Evolutionary conservation across 1,140 invertebrate species (phyloP), one percentile per base, ranked within the genome.

Genomic region (Drosophila funebris): DNA sequence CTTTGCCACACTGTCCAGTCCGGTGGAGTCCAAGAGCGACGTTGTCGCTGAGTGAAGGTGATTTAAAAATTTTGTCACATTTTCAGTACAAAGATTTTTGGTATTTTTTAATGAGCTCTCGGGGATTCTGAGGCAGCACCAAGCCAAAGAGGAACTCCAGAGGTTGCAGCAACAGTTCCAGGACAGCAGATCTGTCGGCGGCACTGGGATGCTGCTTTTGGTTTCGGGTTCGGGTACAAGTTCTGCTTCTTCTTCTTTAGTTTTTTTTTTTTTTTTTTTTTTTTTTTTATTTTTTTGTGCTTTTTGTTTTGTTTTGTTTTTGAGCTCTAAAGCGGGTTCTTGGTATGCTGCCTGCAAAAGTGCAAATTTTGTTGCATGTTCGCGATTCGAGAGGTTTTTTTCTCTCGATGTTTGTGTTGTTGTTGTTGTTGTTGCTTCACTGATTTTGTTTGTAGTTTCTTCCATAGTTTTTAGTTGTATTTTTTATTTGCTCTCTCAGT

Each of bases 11-110:
- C 39, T 53, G 57, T 76, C 24, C 48, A 52, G 14, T 33, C 29
- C 5, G 18, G 8, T 33, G 16, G 57, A 41, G 27, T 52, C 44
- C 36, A 18, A 58, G 44, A 44, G 16, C 43, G 43, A 46, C 27
- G 48, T 46, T 46, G 36, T 46, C 54, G 36, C 79, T 84, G 83
- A 88, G 83, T 83, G 84, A 89, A 89, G 88, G 90, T 91, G 82
- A 91, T 91, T 91, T 90, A 84, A 90, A 90, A 91, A 91, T 91
- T 91, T 91, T 91, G 90, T 91, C 90, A 91, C 90, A 91, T 91
- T 91, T 89, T 91, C 90, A 78, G 83, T 78, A 90, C 87, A 79
- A 88, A 87, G 90, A 91, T 90, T 91, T 91, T 91, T 90, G 90
- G 90, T 90, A 91, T 91, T 91, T 91, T 91, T 90, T 89, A 89